Percentiles rank a stretch among this genome's conserved stretches.
phyloP scores from a whole-genome alignment of 2,888 invertebrate species.

The Malthinus flaveolus region DNA sequence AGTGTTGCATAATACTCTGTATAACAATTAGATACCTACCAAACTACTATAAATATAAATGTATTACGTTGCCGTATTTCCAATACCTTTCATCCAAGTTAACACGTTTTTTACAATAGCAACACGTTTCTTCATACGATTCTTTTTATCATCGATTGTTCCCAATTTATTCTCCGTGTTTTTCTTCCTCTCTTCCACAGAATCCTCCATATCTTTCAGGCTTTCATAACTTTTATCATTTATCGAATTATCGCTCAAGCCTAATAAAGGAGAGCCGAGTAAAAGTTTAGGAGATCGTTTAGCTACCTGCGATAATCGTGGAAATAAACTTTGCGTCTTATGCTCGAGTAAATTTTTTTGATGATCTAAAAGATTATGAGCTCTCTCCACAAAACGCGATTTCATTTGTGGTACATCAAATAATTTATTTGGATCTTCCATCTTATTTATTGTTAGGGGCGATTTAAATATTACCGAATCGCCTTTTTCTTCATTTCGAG shows the following conservation, averaged over 20 bases:
- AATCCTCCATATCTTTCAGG: not conserved
- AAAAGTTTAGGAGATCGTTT: conserved; percentile 6
- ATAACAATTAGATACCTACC: not conserved
- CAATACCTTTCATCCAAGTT: conserved; percentile 32
- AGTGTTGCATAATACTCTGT: too few species aligned
- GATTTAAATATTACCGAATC: too few species aligned
- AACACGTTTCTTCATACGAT: conserved; percentile 9
- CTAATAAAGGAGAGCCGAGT: not conserved
- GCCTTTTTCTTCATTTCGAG: not conserved
- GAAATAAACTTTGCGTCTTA: not conserved
- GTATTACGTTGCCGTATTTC: conserved; percentile 4
- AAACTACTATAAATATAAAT: not conserved
- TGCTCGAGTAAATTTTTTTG: not conserved
- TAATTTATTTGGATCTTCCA: not conserved
- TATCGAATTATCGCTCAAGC: not conserved
- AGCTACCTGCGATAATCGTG: not conserved
- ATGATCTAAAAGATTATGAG: not conserved
- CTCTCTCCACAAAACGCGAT: not conserved
- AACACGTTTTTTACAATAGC: conserved; percentile 30
- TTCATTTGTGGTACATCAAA: not conserved
- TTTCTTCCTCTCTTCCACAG: too few species aligned
- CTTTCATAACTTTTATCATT: not conserved
- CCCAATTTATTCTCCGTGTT: not conserved
- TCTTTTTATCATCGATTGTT: not conserved
- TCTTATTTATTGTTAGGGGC: not conserved